A percentile compares a stretch with the other conserved stretches of the same genome.
Evolutionary conservation across 2,888 invertebrate genomes (phyloP).

Genomic region (Cheilosia urbana): DNA sequence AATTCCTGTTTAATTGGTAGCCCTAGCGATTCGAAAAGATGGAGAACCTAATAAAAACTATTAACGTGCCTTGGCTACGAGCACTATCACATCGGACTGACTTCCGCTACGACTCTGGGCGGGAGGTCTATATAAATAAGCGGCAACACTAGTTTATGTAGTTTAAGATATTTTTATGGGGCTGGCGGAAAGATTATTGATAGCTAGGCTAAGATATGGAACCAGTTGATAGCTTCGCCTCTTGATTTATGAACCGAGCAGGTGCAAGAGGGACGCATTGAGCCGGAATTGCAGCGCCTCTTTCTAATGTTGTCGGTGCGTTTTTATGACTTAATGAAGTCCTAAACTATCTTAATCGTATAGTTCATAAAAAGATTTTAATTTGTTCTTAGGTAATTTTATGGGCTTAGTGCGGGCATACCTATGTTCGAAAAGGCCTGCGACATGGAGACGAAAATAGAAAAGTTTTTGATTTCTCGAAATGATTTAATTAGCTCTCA

Average conservation of each 20-base stretch:
- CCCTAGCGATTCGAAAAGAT: slow-evolving; percentile 62
- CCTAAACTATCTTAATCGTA: slow-evolving; percentile 49
- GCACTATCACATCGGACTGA: slow-evolving; percentile 11
- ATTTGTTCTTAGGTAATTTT: slow-evolving; percentile 56
- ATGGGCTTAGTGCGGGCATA: slow-evolving; percentile 18
- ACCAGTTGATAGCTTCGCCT: slow-evolving; percentile 64
- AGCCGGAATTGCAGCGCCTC: slow-evolving; percentile 35
- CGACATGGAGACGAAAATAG: background rate
- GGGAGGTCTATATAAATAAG: slow-evolving; percentile 45
- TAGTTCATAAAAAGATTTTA: slow-evolving; percentile 62
- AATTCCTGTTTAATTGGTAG: slow-evolving; percentile 70
- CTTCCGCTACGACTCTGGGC: background rate
- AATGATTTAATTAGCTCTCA: background rate
- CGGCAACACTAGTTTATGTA: slow-evolving; percentile 43
- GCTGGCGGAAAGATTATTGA: slow-evolving; percentile 59
- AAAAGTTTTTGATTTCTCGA: background rate
- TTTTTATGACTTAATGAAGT: slow-evolving; percentile 59
- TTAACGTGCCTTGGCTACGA: slow-evolving; percentile 51
- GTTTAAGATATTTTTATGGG: slow-evolving; percentile 71
- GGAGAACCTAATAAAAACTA: slow-evolving; percentile 73
- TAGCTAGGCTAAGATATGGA: slow-evolving; percentile 66
- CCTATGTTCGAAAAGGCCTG: background rate
- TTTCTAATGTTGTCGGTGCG: slow-evolving; percentile 15
- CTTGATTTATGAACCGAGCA: slow-evolving; percentile 66
- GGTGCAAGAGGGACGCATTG: slow-evolving; percentile 48